Evolutionary conservation across 2,888 invertebrate genomes (phyloP).

Genomic region (Rotaria magnacalcarata): DNA sequence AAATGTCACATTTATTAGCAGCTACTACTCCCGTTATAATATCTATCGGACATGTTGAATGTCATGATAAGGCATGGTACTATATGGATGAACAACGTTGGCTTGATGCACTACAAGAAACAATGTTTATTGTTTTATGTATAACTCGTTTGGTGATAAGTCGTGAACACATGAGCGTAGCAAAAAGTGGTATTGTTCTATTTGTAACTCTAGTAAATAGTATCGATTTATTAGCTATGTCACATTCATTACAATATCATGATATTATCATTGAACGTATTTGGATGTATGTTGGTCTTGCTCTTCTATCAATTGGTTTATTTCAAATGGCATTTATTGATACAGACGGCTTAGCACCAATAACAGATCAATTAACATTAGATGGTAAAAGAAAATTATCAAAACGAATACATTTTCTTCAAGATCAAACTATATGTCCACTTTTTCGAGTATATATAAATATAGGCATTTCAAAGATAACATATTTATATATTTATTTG

Average conservation of each 20-base stretch:
- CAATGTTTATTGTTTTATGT: not conserved
- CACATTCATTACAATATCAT: slow-evolving; percentile 17
- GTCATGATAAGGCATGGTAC: slow-evolving; percentile 8
- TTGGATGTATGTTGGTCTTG: not conserved
- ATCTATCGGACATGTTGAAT: not conserved
- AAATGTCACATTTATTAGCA: not conserved
- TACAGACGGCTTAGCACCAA: not conserved
- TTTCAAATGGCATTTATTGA: slow-evolving; percentile 20
- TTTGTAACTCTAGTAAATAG: not conserved
- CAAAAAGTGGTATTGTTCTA: not conserved
- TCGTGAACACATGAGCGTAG: not conserved
- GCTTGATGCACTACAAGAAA: slow-evolving; percentile 21
- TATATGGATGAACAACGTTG: slow-evolving; percentile 21
- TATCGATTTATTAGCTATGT: not conserved
- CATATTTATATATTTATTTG: not conserved
- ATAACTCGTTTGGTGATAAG: not conserved
- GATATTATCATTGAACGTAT: not conserved
- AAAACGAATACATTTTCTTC: not conserved
- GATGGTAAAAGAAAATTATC: not conserved
- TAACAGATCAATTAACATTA: not conserved
- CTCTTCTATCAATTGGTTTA: not conserved
- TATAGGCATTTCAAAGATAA: not conserved
- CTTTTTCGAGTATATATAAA: not conserved
- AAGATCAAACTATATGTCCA: slow-evolving; percentile 6
- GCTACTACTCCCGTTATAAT: not conserved